phyloP scores from a whole-genome alignment of 2,113 vertebrate species.

The Pyrgilauda ruficollis region DNA sequence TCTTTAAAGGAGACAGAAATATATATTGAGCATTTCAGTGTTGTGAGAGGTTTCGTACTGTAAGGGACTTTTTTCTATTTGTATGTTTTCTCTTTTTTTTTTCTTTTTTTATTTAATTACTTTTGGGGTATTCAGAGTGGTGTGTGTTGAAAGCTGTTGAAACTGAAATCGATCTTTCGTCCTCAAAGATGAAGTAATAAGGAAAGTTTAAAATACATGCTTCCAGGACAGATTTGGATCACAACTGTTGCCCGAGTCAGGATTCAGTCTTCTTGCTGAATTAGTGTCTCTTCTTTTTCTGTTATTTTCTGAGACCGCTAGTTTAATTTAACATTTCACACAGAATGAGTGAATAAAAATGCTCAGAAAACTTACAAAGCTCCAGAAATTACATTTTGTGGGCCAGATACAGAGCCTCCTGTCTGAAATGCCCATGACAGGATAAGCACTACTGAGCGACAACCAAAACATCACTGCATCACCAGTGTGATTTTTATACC shows the following conservation, averaged over 20 bases:
- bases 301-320: background rate
- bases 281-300: background rate
- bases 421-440: background rate
- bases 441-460: background rate
- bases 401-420: background rate
- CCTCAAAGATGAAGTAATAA: background rate
- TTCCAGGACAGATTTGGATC: background rate
- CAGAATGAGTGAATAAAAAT: background rate
- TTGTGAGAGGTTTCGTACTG: slow-evolving; percentile 5
- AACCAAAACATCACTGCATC: background rate
- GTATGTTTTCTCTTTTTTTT: background rate
- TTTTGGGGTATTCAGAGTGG: background rate
- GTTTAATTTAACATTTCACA: background rate
- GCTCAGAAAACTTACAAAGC: background rate
- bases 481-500: background rate
- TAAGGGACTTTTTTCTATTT: background rate
- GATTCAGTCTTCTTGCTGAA: background rate
- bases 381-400: background rate
- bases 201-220: background rate
- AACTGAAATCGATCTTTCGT: background rate
- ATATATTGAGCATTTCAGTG: background rate
- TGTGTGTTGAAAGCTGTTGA: background rate
- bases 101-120: background rate
- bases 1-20: background rate
- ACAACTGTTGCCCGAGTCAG: background rate